A percentile compares a stretch with the other conserved stretches of the same genome.
Evolutionary conservation across 2,797 vertebrate species (phyloP).

Genomic region (Thaleichthys pacificus): DNA sequence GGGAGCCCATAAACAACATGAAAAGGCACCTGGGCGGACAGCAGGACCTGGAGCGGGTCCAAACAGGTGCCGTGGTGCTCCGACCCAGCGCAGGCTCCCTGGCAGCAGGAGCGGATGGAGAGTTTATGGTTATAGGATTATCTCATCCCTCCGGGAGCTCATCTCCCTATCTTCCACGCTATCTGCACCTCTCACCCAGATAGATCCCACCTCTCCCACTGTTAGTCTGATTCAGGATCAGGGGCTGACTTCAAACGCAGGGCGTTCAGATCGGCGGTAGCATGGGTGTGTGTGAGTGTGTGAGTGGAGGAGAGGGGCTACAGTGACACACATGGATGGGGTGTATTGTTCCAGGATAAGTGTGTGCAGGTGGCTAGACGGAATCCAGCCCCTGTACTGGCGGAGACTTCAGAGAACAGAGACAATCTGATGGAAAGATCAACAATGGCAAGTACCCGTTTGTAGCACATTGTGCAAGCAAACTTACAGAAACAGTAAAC

Average conservation of each 20-base stretch:
- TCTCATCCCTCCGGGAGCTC: conserved; percentile 52
- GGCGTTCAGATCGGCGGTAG: neutral
- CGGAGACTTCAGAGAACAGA: conserved; percentile 50
- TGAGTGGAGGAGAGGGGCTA: neutral
- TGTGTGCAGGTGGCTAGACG: conserved; percentile 45
- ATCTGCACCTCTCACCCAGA: conserved; percentile 23
- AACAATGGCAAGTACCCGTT: conserved; percentile 36
- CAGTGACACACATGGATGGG: conserved; percentile 46
- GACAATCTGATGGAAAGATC: conserved; percentile 38
- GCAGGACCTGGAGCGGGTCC: conserved; percentile 54
- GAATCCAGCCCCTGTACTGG: conserved; percentile 42
- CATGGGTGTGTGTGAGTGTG: no score
- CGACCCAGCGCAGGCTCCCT: conserved; percentile 32
- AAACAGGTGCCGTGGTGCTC: conserved; percentile 62
- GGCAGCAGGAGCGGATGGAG: conserved; percentile 17
- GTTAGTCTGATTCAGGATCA: conserved; percentile 4
- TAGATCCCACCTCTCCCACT: conserved; percentile 31
- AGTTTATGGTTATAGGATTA: conserved; percentile 58
- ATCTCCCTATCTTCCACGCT: conserved; percentile 60
- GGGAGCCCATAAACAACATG: conserved; percentile 51
- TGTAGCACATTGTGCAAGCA: neutral
- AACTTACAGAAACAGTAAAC: conserved; percentile 4
- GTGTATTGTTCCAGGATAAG: conserved; percentile 27
- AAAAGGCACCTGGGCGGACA: conserved; percentile 38
- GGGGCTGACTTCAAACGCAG: conserved; percentile 42